Base-by-base conservation (phyloP, 2,888 invertebrate genomes). In the Mellilla xanthometata region DNA sequence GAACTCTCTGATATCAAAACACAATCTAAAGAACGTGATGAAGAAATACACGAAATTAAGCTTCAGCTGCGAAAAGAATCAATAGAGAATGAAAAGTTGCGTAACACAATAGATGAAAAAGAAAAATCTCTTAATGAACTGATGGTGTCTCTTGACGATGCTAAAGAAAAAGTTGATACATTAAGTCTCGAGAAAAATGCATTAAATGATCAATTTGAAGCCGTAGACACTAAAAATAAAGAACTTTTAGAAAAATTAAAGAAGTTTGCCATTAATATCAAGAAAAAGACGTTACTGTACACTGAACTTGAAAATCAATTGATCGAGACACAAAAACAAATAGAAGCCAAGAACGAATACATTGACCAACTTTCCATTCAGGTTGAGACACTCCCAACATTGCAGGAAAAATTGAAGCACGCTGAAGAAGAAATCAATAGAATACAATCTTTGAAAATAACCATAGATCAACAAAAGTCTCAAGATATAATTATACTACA, bases 211-310 rank as follows among this genome's bases (percentile, higher is more conserved):
- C 83, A 87, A 36, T 58, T 91, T 2, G 76, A 87, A 10, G 64
- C 55, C 43, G 77, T 62, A 1, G 93, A 94, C 62, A 81, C 68
- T 4, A 94, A 93, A 66, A 92, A 93, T 54, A 93, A 93, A 61
- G 93, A 94, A 36, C 92, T 94, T 50, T 74, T 94, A 39, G 95
- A 95, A 43, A 95, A 95, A 75, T 90, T 95, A 66, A 96, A 95
- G 66, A 95, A 95, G 65, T 92, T 94, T 62, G 95, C 95, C 0
- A 91, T 93, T 0, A 94, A 92, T 65, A 85, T 95, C 6, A 96
- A 95, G 72, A 95, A 94, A 68, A 95, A 95, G 66, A 89, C 92
- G 0, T 70, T 86, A 0, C 89, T 93, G 52, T 93, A 93, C 57
- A 84, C 91, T 23, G 94, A 95, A 52, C 73, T 95, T 23, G 94